Evolutionary conservation across 1,140 invertebrate genomes (phyloP).

Genomic region (Catajapyx aquilonaris): DNA sequence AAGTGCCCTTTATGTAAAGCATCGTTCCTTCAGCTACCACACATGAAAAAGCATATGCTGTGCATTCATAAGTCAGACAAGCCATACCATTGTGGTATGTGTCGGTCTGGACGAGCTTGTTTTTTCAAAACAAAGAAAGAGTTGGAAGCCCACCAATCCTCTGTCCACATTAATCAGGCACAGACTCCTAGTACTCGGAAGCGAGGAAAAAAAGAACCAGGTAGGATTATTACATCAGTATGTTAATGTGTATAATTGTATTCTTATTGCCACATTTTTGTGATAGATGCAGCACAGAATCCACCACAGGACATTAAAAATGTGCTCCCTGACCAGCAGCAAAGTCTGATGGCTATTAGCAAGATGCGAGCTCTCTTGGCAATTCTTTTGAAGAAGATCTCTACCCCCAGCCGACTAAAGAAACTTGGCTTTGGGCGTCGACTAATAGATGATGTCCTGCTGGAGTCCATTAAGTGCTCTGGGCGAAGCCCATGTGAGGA

Average conservation of each 20-base stretch:
- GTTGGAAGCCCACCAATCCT: constrained; percentile 38
- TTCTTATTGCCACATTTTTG: too few relatives aligned
- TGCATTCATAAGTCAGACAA: constrained; percentile 53
- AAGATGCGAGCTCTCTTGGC: constrained; percentile 54
- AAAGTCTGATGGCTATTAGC: constrained; percentile 32
- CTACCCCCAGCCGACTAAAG: constrained; percentile 45
- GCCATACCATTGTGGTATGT: constrained; percentile 44
- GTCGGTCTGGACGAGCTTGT: constrained; percentile 40
- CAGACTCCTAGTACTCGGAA: too few relatives aligned
- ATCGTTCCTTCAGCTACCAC: constrained; percentile 50
- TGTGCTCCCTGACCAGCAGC: not conserved
- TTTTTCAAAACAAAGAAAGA: constrained; percentile 56
- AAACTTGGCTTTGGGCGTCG: constrained; percentile 59
- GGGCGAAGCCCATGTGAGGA: constrained; percentile 38
- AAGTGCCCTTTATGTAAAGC: constrained; percentile 43
- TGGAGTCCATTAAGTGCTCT: constrained; percentile 48
- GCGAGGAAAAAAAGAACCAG: constrained; percentile 6
- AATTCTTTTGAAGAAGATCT: constrained; percentile 56
- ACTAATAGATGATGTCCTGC: constrained; percentile 58
- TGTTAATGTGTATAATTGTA: too few relatives aligned
- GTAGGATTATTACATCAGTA: not conserved
- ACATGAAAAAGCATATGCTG: constrained; percentile 61
- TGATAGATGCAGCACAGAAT: too few relatives aligned
- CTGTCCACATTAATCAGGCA: too few relatives aligned
- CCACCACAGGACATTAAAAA: too few relatives aligned